These are phyloP conservation scores for Scleropages formosus DNA, from an alignment of 2,797 vertebrate species.

Conservation along the genomic window DNA sequence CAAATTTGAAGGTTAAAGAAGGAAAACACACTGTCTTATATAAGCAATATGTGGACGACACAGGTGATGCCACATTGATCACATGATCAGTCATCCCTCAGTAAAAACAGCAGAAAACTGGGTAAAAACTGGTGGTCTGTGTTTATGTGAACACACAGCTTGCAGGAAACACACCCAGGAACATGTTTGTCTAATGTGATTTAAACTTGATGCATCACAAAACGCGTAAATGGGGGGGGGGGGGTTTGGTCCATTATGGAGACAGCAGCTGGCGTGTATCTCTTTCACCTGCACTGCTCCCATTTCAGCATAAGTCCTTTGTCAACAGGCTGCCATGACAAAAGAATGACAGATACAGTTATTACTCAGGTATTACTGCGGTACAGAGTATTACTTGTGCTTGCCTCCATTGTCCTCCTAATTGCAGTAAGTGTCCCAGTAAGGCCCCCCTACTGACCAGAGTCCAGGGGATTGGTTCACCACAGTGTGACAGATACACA, in stretches of 20 bases:
- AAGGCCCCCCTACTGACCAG: constrained; percentile 13
- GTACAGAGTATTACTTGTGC: constrained; percentile 18
- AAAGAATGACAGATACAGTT: constrained; percentile 21
- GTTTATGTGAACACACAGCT: no score
- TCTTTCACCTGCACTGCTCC: not conserved
- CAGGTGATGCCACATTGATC: no score
- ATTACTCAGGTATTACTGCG: not conserved
- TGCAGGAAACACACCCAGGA: no score
- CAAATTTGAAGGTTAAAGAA: no score
- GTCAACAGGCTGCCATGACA: not conserved
- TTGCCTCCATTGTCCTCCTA: constrained; percentile 10
- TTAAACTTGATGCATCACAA: not conserved
- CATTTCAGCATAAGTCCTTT: not conserved
- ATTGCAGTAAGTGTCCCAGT: constrained; percentile 15
- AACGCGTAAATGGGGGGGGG: not conserved
- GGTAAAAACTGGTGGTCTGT: no score
- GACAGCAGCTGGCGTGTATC: not conserved
- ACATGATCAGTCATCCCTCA: no score
- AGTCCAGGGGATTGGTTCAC: constrained; percentile 25
- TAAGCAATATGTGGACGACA: no score
- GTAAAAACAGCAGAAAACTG: no score
- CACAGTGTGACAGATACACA: not conserved
- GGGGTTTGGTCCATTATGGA: not conserved
- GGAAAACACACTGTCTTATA: no score
- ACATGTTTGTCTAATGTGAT: no score